phyloP scores from a whole-genome alignment of 2,113 vertebrate species.

The Delphinapterus leucas region DNA sequence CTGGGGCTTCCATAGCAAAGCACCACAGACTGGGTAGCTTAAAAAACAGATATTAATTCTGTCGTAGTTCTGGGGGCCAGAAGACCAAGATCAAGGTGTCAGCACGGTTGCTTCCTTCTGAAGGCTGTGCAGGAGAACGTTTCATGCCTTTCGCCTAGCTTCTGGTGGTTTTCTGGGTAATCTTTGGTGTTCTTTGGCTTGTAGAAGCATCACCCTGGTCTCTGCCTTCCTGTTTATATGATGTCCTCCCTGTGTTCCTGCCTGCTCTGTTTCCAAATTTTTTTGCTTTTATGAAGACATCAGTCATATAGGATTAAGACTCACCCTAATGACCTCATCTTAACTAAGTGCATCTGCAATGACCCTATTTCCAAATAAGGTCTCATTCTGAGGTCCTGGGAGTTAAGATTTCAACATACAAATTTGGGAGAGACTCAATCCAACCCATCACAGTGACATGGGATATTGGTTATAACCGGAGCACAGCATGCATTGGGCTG shows the following conservation, averaged over 20 bases:
- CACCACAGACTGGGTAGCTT: rapidly evolving
- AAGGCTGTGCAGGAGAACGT: not conserved
- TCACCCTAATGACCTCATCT: not conserved
- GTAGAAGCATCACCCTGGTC: not conserved
- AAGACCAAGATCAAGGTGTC: not conserved
- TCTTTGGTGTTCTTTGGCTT: not conserved
- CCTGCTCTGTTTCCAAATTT: too few species aligned
- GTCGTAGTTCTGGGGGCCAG: not conserved
- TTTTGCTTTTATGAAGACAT: not conserved
- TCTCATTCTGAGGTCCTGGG: not conserved
- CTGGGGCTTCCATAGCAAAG: not conserved
- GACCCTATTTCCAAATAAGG: not conserved
- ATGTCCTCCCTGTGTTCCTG: rapidly evolving
- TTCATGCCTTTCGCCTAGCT: rapidly evolving
- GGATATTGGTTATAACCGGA: not conserved
- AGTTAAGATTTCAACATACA: not conserved
- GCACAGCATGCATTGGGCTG: too few species aligned
- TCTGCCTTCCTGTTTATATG: not conserved
- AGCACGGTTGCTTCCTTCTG: not conserved
- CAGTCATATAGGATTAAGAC: not conserved
- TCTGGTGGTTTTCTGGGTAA: not conserved
- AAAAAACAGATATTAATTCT: not conserved
- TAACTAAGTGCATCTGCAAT: not conserved
- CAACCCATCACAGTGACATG: not conserved
- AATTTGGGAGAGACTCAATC: not conserved